These are phyloP conservation scores for Balaeniceps rex DNA, from an alignment of 2,113 vertebrate genomes.

Conservation along the genomic window DNA sequence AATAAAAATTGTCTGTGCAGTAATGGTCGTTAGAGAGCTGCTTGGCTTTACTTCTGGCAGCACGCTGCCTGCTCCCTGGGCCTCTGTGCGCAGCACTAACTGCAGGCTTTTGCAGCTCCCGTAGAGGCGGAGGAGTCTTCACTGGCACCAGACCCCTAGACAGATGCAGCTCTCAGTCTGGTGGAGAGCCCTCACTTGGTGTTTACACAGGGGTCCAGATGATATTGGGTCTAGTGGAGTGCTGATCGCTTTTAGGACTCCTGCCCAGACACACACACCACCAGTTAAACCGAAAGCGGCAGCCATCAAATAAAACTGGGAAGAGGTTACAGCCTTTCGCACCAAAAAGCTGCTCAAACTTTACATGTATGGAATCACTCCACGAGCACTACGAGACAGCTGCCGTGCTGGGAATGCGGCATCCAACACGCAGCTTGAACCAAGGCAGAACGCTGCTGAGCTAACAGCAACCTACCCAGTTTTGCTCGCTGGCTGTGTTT, in stretches of 20 bases:
- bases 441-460: background rate
- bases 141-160: background rate
- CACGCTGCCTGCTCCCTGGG: background rate
- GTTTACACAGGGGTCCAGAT: background rate
- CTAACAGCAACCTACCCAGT: background rate
- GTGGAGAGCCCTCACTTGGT: background rate
- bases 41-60: background rate
- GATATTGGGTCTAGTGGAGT: background rate
- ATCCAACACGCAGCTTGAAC: background rate
- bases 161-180: background rate
- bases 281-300: background rate
- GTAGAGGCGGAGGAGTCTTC: background rate
- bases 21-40: too few relatives aligned
- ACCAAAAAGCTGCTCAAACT: background rate
- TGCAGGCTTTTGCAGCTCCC: background rate
- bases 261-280: background rate
- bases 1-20: background rate
- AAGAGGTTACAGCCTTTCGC: background rate
- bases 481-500: background rate
- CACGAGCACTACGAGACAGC: accelerated
- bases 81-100: background rate
- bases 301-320: background rate
- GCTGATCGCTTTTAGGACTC: background rate
- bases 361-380: background rate
- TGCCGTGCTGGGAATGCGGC: accelerated